phyloP scores from a whole-genome alignment of 2,888 invertebrate species.

The Lapara coniferarum region DNA sequence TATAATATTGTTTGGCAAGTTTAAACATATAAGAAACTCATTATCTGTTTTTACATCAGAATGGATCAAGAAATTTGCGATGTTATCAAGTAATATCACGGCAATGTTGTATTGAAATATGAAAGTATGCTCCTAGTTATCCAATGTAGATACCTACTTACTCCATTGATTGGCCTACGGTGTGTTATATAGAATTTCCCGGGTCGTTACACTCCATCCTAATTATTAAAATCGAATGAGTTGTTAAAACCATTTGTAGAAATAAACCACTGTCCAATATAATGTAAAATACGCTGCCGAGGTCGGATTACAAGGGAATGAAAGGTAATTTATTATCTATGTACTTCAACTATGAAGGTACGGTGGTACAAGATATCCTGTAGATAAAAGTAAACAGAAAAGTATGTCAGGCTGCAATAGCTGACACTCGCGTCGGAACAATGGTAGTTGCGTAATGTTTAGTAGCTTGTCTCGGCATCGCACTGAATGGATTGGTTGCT shows the following conservation, averaged over 20 bases:
- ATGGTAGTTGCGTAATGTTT: constrained; percentile 54
- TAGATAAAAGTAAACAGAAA: constrained; percentile 38
- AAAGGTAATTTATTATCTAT: not conserved
- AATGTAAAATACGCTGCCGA: too few relatives aligned
- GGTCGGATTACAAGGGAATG: not conserved
- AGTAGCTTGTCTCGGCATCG: constrained; percentile 46
- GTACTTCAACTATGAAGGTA: not conserved
- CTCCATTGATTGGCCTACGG: too few relatives aligned
- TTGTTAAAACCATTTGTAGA: too few relatives aligned
- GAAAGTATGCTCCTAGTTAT: too few relatives aligned
- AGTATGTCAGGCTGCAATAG: constrained; percentile 41
- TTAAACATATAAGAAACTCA: not conserved
- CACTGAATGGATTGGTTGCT: constrained; percentile 54
- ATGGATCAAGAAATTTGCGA: not conserved
- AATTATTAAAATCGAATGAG: too few relatives aligned
- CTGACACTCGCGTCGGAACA: constrained; percentile 38
- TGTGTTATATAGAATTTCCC: too few relatives aligned
- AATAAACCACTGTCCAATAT: too few relatives aligned
- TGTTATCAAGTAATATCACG: not conserved
- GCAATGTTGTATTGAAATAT: not conserved
- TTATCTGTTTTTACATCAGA: constrained; percentile 1
- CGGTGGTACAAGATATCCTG: constrained; percentile 21
- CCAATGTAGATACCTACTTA: too few relatives aligned
- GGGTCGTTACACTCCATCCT: too few relatives aligned
- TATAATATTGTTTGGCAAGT: not conserved